A percentile compares a stretch with the other conserved stretches of the same genome.
These are phyloP conservation scores for Brienomyrus longianalis DNA, from an alignment of 2,113 vertebrate species.

Conservation along the genomic window DNA sequence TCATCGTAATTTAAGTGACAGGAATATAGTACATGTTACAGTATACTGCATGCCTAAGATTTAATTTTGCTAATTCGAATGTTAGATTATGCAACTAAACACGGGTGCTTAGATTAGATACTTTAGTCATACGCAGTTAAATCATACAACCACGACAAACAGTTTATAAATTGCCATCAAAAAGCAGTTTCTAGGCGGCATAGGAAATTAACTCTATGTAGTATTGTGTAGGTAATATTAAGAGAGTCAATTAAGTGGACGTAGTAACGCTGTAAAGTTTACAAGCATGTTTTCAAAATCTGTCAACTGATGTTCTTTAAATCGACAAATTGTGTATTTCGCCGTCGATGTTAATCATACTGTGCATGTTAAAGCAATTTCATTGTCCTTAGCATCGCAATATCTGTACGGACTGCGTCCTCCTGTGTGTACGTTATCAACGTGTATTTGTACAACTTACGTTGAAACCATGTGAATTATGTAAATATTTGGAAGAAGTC, in stretches of 20 bases:
- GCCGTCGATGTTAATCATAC: not conserved
- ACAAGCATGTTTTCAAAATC: not conserved
- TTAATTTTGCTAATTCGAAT: not conserved
- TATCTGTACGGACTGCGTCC: not conserved
- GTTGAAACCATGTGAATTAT: not conserved
- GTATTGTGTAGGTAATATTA: not conserved
- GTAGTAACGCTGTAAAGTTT: not conserved
- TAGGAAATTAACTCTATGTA: not conserved
- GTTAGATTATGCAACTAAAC: not conserved
- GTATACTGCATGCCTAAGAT: not conserved
- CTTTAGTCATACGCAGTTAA: not conserved
- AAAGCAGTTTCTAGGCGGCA: not conserved
- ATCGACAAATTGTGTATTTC: not conserved
- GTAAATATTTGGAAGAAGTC: not conserved
- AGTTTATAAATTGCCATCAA: not conserved
- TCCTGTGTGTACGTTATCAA: not conserved
- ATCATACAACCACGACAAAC: not conserved
- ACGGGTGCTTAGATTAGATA: not conserved
- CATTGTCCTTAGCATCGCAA: not conserved
- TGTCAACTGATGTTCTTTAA: not conserved
- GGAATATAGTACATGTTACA: not conserved
- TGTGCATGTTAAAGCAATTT: not conserved
- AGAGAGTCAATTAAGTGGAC: not conserved
- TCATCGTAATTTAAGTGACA: not conserved
- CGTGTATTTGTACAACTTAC: not conserved